Evolutionary conservation across 1,140 invertebrate species (phyloP).

Genomic region (Dinothrombium tinctorium): DNA sequence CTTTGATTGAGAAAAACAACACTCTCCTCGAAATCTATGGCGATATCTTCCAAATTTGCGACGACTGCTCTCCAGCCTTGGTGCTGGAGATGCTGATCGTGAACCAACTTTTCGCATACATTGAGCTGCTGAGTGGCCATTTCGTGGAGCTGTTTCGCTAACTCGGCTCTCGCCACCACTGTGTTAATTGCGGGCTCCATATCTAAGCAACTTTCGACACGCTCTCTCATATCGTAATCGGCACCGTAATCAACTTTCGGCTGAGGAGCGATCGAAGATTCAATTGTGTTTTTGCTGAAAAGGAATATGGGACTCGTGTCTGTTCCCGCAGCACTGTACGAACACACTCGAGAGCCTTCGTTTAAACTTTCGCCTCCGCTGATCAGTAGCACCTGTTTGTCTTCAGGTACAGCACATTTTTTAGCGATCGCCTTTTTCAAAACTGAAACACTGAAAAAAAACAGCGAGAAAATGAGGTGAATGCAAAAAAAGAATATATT

Average conservation of each 20-base stretch:
- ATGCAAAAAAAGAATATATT: background rate
- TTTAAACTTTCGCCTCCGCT: constrained; percentile 75
- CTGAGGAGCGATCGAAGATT: constrained; percentile 8
- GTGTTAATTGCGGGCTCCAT: constrained; percentile 50
- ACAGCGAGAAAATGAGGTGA: constrained; percentile 15
- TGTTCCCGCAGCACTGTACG: constrained; percentile 54
- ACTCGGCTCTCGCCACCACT: constrained; percentile 45
- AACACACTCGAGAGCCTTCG: constrained; percentile 47
- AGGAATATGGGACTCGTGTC: constrained; percentile 91
- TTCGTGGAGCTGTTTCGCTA: constrained; percentile 56
- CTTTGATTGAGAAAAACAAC: constrained; percentile 41
- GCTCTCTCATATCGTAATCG: constrained; percentile 38
- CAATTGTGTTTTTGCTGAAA: constrained; percentile 39
- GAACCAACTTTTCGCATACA: constrained; percentile 54
- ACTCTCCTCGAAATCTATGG: constrained; percentile 38
- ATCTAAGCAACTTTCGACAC: constrained; percentile 41
- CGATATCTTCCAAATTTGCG: constrained; percentile 72
- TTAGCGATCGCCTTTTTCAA: constrained; percentile 54
- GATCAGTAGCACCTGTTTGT: constrained; percentile 68
- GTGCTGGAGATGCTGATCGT: constrained; percentile 83
- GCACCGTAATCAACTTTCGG: constrained; percentile 1
- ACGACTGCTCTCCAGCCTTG: constrained; percentile 79
- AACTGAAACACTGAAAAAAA: constrained; percentile 37
- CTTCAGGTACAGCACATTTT: constrained; percentile 42
- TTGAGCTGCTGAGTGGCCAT: constrained; percentile 43